Percentiles rank a stretch among this genome's conserved stretches.
phyloP scores from a whole-genome alignment of 2,888 invertebrate genomes.

The Luffia ferchaultella region DNA sequence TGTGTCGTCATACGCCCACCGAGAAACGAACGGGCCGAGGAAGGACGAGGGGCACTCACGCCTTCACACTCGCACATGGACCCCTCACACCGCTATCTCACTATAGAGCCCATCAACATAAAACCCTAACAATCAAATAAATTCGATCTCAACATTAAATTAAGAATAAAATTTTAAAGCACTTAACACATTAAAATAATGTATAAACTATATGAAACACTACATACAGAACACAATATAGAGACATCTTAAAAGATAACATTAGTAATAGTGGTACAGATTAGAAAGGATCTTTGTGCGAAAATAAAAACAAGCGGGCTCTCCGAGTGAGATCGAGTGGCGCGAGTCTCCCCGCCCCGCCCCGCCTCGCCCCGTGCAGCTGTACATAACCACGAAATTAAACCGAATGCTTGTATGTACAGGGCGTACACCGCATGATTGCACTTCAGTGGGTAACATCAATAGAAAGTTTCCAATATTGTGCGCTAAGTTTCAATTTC shows the following conservation, averaged over 20 bases:
- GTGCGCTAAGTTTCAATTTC: constrained; percentile 63
- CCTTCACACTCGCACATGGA: constrained; percentile 41
- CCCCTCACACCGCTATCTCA: background rate
- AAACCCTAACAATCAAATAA: background rate
- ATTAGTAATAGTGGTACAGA: background rate
- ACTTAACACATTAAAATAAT: background rate
- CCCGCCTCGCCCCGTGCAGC: constrained; percentile 14
- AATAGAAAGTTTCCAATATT: constrained; percentile 55
- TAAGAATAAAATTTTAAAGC: background rate
- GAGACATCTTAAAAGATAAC: background rate
- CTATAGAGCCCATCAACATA: background rate
- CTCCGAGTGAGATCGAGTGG: background rate
- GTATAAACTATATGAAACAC: constrained; percentile 2
- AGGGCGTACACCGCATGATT: constrained; percentile 48
- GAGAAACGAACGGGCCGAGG: constrained; percentile 45
- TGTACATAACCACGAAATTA: constrained; percentile 51
- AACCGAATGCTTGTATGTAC: constrained; percentile 41
- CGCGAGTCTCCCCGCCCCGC: background rate
- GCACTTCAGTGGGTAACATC: constrained; percentile 54
- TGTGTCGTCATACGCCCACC: constrained; percentile 54
- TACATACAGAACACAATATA: background rate
- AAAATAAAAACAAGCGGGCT: background rate
- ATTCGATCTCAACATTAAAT: background rate
- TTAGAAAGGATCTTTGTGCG: background rate
- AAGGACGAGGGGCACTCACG: constrained; percentile 37